These are phyloP conservation scores for Cyprinus carpio DNA, from an alignment of 2,113 vertebrate genomes.

Conservation along the genomic window DNA sequence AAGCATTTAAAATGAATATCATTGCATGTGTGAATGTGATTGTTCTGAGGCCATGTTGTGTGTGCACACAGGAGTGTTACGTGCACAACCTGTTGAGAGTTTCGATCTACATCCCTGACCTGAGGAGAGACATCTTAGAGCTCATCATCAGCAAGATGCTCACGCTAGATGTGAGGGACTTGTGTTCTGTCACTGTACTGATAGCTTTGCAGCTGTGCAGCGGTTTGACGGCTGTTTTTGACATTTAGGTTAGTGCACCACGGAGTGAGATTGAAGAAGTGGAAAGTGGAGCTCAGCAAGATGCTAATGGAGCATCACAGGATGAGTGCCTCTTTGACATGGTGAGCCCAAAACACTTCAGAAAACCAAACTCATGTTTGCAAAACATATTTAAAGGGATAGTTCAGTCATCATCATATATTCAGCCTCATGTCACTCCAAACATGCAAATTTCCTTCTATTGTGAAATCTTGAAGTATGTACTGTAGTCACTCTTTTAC, in stretches of 20 bases:
- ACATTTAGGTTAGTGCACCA: constrained; percentile 83
- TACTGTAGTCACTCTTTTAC: not conserved
- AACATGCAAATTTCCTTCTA: not conserved
- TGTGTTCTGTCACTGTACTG: not conserved
- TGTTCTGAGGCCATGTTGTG: not conserved
- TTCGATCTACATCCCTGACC: constrained; percentile 82
- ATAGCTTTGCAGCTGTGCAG: not conserved
- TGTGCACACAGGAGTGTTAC: constrained; percentile 87
- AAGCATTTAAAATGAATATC: not conserved
- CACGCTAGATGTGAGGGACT: constrained; percentile 87
- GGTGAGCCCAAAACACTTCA: constrained; percentile 69
- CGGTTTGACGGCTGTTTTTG: constrained; percentile 34
- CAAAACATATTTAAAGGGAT: not conserved
- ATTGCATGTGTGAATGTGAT: not conserved
- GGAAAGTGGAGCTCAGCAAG: constrained; percentile 69
- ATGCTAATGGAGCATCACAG: constrained; percentile 40
- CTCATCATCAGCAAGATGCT: constrained; percentile 87
- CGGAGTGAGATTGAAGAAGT: constrained; percentile 87
- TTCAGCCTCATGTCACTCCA: not conserved
- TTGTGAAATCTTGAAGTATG: not conserved
- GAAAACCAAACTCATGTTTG: not conserved
- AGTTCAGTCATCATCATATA: not conserved
- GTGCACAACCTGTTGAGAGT: constrained; percentile 90
- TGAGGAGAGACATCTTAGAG: constrained; percentile 87
- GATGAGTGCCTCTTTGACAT: constrained; percentile 90